Percentiles rank a stretch among this genome's conserved stretches.
phyloP scores from a whole-genome alignment of 2,113 vertebrate species.

The Danionella cerebrum region DNA sequence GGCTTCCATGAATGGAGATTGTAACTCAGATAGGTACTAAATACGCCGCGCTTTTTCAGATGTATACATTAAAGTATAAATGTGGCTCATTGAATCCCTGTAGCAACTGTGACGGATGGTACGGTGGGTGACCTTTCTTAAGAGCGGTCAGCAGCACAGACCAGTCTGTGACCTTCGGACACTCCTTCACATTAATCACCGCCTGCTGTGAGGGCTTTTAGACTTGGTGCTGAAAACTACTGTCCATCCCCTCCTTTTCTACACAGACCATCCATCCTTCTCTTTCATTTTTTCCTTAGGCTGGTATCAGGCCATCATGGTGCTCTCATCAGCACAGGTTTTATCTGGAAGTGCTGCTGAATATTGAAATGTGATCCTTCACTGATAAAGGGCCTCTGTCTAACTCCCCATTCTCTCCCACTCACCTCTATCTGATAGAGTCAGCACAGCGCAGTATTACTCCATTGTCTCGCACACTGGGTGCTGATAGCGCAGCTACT shows the following conservation, averaged over 20 bases:
- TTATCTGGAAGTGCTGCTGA: conserved; percentile 84
- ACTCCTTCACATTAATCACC: conserved; percentile 96
- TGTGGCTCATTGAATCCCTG: not conserved
- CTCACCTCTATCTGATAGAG: conserved; percentile 67
- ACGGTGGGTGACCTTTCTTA: conserved; percentile 79
- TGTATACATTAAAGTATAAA: conserved; percentile 5
- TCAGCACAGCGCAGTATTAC: conserved; percentile 57
- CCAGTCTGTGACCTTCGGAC: conserved; percentile 76
- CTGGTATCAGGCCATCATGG: conserved; percentile 90
- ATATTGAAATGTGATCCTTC: conserved; percentile 98
- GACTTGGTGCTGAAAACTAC: conserved; percentile 79
- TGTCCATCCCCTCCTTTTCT: conserved; percentile 64
- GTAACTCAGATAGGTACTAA: no score
- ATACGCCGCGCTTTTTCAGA: no score
- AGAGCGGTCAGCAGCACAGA: conserved; percentile 70
- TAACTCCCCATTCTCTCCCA: conserved; percentile 76
- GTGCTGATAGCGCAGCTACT: conserved; percentile 27
- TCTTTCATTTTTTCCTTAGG: conserved; percentile 48
- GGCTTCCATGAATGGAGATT: no score
- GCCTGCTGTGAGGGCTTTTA: conserved; percentile 67
- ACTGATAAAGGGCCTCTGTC: conserved; percentile 89
- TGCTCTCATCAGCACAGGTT: conserved; percentile 86
- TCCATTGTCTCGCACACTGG: conserved; percentile 31
- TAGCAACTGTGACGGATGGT: conserved; percentile 70
- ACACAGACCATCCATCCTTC: conserved; percentile 28